Base-by-base conservation (phyloP, 2,888 invertebrate genomes). In the Nysson spinosus region DNA sequence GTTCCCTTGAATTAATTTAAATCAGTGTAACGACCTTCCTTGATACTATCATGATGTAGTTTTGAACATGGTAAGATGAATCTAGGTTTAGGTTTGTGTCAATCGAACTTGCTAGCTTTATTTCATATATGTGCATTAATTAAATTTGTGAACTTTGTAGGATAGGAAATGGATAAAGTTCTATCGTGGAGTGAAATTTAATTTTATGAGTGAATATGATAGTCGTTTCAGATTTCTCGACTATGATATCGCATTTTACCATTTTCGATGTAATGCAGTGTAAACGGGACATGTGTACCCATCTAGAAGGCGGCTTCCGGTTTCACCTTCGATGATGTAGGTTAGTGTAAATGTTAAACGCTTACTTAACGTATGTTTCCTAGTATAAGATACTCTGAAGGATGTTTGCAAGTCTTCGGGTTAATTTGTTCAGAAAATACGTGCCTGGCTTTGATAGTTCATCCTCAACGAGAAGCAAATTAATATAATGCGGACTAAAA, bases 281-380 rank as follows among this genome's bases (percentile, higher is more conserved):
- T 19, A 69, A 72, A 74, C 43, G 19, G 26, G 52, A 40, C 37
- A 54, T 54, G 50, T 35, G 30, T 50, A 55, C 20, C 28, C 11
- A 49, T 22, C 32, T 22, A 52, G 65, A 61, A 54, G 30, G 42
- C 40, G 7, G 19, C 60, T 65, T 47, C 43, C 55, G 30, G 49
- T 28, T 16, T 20, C 32, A 44, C 22, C 19, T 39, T 14, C 43
- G 28, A 22, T 35, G 44, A 57, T 43, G 24, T 42, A 35, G 56
- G 39, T 44, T 42, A 46, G 24, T 51, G 47, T 56, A 57, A 66
- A 57, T 65, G 66, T 30, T 51, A 57, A 66, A 65, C 65, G 66
- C 65, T 66, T 66, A 51, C 57, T 65, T 66, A 65, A 57, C 56
- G 26, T 46, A 32, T 30, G 46, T 42, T 56, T 47, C 16, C 46